phyloP scores from a whole-genome alignment of 2,113 vertebrate genomes.

The Eubucco bourcierii region DNA sequence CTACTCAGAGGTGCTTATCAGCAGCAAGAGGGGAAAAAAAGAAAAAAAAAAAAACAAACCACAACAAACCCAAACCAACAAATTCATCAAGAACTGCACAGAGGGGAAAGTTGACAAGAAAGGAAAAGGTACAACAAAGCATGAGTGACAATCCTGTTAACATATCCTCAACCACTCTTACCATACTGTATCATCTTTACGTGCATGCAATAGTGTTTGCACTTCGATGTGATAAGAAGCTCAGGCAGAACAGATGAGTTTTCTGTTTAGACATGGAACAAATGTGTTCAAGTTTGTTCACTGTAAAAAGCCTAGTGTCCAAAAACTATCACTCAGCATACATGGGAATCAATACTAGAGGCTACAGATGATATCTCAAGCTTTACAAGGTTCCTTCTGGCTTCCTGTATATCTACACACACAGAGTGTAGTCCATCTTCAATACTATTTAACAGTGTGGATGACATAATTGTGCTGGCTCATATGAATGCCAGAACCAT shows the following conservation, averaged over 20 bases:
- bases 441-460: not conserved
- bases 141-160: constrained; percentile 14
- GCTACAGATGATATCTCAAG: not conserved
- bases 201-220: not conserved
- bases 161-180: not conserved
- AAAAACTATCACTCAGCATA: not conserved
- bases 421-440: not conserved
- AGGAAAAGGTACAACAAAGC: constrained; percentile 5
- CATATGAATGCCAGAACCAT: not conserved
- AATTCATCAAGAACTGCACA: not conserved
- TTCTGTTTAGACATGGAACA: not conserved
- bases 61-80: not conserved
- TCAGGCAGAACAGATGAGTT: not conserved
- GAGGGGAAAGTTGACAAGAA: not conserved
- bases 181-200: not conserved
- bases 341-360: not conserved
- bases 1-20: not conserved
- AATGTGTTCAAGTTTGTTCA: not conserved
- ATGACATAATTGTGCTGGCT: not conserved
- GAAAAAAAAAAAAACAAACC: too few species aligned
- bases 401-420: not conserved
- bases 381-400: not conserved
- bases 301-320: not conserved
- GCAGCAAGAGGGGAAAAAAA: not conserved
- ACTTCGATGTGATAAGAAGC: not conserved